phyloP scores from a whole-genome alignment of 2,113 vertebrate species.

The Raja brachyura region DNA sequence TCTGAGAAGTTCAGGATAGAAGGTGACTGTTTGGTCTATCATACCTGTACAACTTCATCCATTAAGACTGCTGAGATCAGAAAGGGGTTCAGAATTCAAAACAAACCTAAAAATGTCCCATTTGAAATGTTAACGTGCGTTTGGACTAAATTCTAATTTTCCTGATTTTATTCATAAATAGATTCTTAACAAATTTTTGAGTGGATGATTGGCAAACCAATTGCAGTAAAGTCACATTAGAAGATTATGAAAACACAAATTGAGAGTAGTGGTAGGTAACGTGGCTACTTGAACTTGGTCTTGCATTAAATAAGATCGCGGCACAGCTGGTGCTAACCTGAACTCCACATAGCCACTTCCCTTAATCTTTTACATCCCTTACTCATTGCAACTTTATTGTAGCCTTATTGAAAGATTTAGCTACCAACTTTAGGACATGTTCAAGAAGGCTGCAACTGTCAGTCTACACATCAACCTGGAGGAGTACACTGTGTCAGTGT shows the following conservation, averaged over 20 bases:
- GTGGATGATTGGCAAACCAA: not conserved
- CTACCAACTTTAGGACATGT: too few species aligned
- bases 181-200: not conserved
- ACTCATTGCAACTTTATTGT: too few species aligned
- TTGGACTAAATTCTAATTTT: not conserved
- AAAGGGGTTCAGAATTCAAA: not conserved
- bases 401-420: too few species aligned
- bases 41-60: not conserved
- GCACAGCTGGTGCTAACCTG: too few species aligned
- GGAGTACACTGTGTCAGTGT: too few species aligned
- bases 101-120: not conserved
- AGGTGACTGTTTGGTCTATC: not conserved
- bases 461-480: too few species aligned
- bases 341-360: too few species aligned
- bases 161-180: not conserved
- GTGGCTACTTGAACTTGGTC: too few species aligned
- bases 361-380: too few species aligned
- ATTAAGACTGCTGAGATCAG: not conserved
- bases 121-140: not conserved
- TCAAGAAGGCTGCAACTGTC: too few species aligned
- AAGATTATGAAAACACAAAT: not conserved
- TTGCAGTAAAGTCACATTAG: not conserved
- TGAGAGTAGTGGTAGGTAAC: too few species aligned
- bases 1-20: not conserved
- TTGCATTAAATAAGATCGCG: too few species aligned